Base-by-base conservation (phyloP, 2,113 vertebrate genomes). In the Ariopsis seemanni region DNA sequence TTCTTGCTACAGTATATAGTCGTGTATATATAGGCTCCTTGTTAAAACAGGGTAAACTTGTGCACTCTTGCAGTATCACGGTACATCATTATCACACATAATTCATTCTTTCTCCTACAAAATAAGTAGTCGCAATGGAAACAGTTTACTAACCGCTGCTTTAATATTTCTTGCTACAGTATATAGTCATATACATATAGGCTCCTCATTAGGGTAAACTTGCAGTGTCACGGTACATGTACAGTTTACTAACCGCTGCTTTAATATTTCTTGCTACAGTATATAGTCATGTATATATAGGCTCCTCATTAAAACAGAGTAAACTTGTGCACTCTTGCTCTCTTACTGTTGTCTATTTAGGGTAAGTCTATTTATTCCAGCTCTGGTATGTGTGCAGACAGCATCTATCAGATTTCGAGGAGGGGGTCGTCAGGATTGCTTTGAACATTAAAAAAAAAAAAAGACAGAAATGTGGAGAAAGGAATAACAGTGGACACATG, bases 311-410 rank as follows among this genome's bases (percentile, higher is more conserved):
- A 6, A 62, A 82, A 48, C 57, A 62, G 57, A 20, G 57, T 15
- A 82, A 82, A 62, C 57, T 62, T 71, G 15, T 84, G 63, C 15
- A 67, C 60, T 25, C 62, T n/a, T 50, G 48, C 17, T 67, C 78
- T 78, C 65, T 53, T 84, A 63, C 91, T 65, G 88, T 89, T 75
- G 50, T 93, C 94, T 96, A 95, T 96, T 95, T 95, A 93, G 91
- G 94, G 94, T 84, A 88, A 89, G 92, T 93, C 95, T 96, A 96
- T 96, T 95, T 96, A 94, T 95, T 95, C 88, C 94, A 85, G 82
- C 90, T 48, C 85, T 92, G 95, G 92, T 89, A 95, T 95, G 94
- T 88, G 90, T 83, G 82, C 48, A 27, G 83, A 84, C 48, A 27
- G 83, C 86, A 81, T 93, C 89, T 90, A 93, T 96, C 94, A 34